phyloP scores from a whole-genome alignment of 2,888 invertebrate genomes.

The Drosophila affinis region DNA sequence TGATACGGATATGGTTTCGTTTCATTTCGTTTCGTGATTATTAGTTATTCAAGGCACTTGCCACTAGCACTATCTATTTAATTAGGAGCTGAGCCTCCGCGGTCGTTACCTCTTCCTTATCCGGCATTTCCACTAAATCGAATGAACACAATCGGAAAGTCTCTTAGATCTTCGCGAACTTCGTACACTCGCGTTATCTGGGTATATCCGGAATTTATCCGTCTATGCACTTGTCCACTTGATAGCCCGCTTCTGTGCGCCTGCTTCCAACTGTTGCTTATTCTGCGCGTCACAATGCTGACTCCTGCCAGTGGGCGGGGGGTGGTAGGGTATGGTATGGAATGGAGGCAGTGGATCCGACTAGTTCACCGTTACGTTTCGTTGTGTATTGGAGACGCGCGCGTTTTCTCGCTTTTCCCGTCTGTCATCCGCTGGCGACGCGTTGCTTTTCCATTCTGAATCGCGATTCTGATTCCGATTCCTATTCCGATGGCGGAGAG shows the following conservation, averaged over 20 bases:
- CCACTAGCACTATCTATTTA: constrained; percentile 27
- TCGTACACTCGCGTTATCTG: constrained; percentile 21
- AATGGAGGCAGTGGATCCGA: neutral
- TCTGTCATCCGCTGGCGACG: constrained; percentile 62
- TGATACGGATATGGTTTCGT: constrained; percentile 11
- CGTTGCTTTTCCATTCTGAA: constrained; percentile 74
- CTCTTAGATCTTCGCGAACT: constrained; percentile 24
- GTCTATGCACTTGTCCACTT: neutral
- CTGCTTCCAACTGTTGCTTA: constrained; percentile 9
- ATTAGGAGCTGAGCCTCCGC: constrained; percentile 15
- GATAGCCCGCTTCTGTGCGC: neutral
- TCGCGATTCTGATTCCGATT: constrained; percentile 52
- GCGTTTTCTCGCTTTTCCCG: constrained; percentile 42
- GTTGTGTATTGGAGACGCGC: constrained; percentile 24
- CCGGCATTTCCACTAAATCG: constrained; percentile 41
- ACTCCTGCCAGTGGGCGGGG: neutral
- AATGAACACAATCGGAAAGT: constrained; percentile 52
- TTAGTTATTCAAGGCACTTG: constrained; percentile 32
- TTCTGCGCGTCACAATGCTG: neutral
- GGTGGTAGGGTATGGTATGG: neutral
- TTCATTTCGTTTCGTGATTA: constrained; percentile 12
- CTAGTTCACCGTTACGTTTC: constrained; percentile 17
- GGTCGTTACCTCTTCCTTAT: constrained; percentile 66
- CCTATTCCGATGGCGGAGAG: constrained; percentile 58
- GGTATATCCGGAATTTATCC: neutral